phyloP scores from a whole-genome alignment of 2,888 invertebrate species.

The Campoplex capitator region DNA sequence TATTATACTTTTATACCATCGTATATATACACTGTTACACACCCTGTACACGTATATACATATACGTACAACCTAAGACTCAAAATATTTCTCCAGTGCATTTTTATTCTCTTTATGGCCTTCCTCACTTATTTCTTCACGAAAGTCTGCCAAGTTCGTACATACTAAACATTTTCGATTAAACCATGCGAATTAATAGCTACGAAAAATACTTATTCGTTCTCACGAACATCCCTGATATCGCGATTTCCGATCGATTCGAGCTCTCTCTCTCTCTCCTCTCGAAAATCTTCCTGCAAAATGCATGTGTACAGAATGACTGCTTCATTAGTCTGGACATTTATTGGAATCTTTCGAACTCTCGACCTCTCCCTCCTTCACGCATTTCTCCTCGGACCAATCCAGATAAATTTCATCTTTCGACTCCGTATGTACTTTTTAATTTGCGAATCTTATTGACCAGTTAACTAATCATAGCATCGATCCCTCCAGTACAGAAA shows the following conservation, averaged over 20 bases:
- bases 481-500: neutral
- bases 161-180: conserved; percentile 44
- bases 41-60: neutral
- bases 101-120: conserved; percentile 30
- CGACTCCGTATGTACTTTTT: neutral
- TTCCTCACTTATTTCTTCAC: conserved; percentile 18
- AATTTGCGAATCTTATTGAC: neutral
- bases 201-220: conserved; percentile 76
- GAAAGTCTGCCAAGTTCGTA: conserved; percentile 30
- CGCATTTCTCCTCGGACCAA: neutral
- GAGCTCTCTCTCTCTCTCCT: neutral
- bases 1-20: conserved; percentile 10
- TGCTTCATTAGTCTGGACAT: conserved; percentile 66
- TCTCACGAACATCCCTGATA: conserved; percentile 69
- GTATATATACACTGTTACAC: conserved; percentile 1
- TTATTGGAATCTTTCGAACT: conserved; percentile 37
- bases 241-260: conserved; percentile 49
- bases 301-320: conserved; percentile 27
- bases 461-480: no score
- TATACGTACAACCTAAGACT: conserved; percentile 27
- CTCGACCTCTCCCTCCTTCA: neutral
- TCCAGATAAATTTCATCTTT: conserved; percentile 8
- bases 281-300: conserved; percentile 34
- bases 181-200: conserved; percentile 75
- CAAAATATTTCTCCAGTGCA: conserved; percentile 68